Evolutionary conservation across 2,888 invertebrate species (phyloP).

Genomic region (Steromphala cineraria): DNA sequence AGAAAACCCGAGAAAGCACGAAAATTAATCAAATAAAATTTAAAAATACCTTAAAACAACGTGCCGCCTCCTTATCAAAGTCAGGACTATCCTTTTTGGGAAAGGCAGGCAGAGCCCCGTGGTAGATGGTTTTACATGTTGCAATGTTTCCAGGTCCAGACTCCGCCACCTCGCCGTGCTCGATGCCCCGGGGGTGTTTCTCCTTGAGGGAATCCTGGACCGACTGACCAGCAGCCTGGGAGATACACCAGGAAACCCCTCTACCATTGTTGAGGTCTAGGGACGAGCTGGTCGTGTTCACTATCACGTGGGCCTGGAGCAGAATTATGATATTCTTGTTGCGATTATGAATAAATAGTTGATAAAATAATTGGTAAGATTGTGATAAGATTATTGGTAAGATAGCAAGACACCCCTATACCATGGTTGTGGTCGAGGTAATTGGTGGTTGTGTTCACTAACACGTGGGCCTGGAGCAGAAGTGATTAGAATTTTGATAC

Average conservation of each 20-base stretch:
- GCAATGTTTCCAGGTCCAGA: background rate
- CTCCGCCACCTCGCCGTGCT: background rate
- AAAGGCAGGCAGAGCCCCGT: background rate
- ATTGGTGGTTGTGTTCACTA: too few relatives aligned
- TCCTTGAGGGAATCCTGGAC: constrained; percentile 23
- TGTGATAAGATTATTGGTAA: too few relatives aligned
- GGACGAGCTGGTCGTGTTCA: constrained; percentile 34
- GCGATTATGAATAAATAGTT: too few relatives aligned
- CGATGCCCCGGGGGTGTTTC: constrained; percentile 34
- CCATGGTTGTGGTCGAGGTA: too few relatives aligned
- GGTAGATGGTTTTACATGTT: background rate
- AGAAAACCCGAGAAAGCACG: too few relatives aligned
- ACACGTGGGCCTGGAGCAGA: too few relatives aligned
- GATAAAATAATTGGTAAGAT: too few relatives aligned
- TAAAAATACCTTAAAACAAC: background rate
- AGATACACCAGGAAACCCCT: constrained; percentile 26
- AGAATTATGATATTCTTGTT: too few relatives aligned
- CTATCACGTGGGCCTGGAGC: constrained; percentile 40
- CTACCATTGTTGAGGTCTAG: constrained; percentile 27
- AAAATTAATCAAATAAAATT: too few relatives aligned
- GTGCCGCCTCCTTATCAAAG: background rate
- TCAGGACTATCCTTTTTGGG: background rate
- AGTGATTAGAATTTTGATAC: too few relatives aligned
- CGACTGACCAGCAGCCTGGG: constrained; percentile 27
- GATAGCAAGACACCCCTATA: too few relatives aligned